Percentiles rank a stretch among this genome's conserved stretches.
phyloP scores from a whole-genome alignment of 2,888 invertebrate species.

The Tridacna gigas region DNA sequence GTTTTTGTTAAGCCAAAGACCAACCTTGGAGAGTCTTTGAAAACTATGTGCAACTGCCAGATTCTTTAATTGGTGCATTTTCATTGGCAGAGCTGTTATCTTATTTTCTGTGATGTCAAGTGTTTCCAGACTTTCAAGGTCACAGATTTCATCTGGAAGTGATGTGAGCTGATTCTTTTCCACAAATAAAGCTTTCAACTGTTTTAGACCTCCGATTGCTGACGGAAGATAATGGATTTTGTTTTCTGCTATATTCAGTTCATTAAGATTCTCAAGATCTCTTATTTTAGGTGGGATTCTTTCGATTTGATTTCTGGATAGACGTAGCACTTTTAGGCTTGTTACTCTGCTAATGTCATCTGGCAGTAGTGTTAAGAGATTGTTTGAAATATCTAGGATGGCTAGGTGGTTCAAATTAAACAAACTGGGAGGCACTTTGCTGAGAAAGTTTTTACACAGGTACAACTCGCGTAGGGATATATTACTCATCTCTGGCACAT shows the following conservation, averaged over 20 bases:
- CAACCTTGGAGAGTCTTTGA: slow-evolving; percentile 79
- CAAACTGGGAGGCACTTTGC: slow-evolving; percentile 76
- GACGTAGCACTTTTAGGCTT: slow-evolving; percentile 74
- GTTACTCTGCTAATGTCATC: slow-evolving; percentile 77
- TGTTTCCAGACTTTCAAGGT: slow-evolving; percentile 80
- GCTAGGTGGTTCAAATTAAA: slow-evolving; percentile 76
- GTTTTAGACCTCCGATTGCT: slow-evolving; percentile 77
- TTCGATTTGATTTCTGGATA: slow-evolving; percentile 78
- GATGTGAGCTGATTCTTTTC: slow-evolving; percentile 77
- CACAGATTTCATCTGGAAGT: slow-evolving; percentile 81
- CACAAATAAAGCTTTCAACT: slow-evolving; percentile 74
- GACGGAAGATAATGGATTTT: slow-evolving; percentile 77
- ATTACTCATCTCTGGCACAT: slow-evolving; percentile 80
- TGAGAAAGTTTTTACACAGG: slow-evolving; percentile 81
- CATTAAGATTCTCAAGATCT: slow-evolving; percentile 76
- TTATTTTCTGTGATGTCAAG: slow-evolving; percentile 82
- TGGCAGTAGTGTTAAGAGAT: slow-evolving; percentile 78
- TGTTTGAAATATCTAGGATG: slow-evolving; percentile 80
- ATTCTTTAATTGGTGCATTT: slow-evolving; percentile 78
- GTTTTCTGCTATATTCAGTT: slow-evolving; percentile 80
- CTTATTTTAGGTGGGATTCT: slow-evolving; percentile 77
- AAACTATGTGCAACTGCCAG: slow-evolving; percentile 81
- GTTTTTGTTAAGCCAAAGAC: slow-evolving; percentile 84
- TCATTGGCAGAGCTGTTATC: slow-evolving; percentile 79
- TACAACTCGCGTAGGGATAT: slow-evolving; percentile 78